A percentile compares a stretch with the other conserved stretches of the same genome.
Evolutionary conservation across 2,888 invertebrate species (phyloP).

Genomic region (Gymnoscelis rufifasciata): DNA sequence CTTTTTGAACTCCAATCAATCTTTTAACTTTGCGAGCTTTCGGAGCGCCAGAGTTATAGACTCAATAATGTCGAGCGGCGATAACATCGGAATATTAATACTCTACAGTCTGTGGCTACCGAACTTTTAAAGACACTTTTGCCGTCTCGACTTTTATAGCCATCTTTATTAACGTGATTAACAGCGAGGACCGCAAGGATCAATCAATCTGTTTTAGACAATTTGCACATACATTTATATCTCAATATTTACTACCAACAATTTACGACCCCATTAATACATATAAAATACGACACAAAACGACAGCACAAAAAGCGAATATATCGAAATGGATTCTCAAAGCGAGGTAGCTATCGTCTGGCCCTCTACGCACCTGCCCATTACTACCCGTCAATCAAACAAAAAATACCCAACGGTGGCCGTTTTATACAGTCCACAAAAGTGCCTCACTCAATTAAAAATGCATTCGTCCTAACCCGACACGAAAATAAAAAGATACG

Average conservation of each 20-base stretch:
- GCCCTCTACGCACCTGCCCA: slow-evolving; percentile 74
- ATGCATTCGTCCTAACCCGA: slow-evolving; percentile 76
- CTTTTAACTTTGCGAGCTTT: slow-evolving; percentile 14
- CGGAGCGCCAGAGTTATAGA: slow-evolving; percentile 19
- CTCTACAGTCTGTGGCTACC: neutral
- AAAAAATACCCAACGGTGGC: slow-evolving; percentile 75
- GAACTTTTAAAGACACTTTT: slow-evolving; percentile 4
- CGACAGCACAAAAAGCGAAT: slow-evolving; percentile 58
- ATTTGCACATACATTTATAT: slow-evolving; percentile 13
- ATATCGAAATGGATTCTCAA: slow-evolving; percentile 56
- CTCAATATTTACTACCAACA: slow-evolving; percentile 30
- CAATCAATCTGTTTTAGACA: slow-evolving; percentile 17
- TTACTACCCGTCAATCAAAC: slow-evolving; percentile 77
- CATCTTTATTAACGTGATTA: slow-evolving; percentile 8
- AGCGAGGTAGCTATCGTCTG: slow-evolving; percentile 71
- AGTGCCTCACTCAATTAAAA: slow-evolving; percentile 79
- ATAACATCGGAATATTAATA: slow-evolving; percentile 27
- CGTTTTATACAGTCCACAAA: slow-evolving; percentile 76
- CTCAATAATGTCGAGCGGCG: slow-evolving; percentile 16
- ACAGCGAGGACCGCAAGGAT: slow-evolving; percentile 1
- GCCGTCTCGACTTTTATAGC: slow-evolving; percentile 1
- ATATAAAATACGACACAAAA: slow-evolving; percentile 53
- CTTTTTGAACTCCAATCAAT: slow-evolving; percentile 9
- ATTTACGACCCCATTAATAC: slow-evolving; percentile 49
- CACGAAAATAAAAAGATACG: slow-evolving; percentile 63